phyloP scores from a whole-genome alignment of 2,797 vertebrate genomes.

The Sarcoramphus papa region DNA sequence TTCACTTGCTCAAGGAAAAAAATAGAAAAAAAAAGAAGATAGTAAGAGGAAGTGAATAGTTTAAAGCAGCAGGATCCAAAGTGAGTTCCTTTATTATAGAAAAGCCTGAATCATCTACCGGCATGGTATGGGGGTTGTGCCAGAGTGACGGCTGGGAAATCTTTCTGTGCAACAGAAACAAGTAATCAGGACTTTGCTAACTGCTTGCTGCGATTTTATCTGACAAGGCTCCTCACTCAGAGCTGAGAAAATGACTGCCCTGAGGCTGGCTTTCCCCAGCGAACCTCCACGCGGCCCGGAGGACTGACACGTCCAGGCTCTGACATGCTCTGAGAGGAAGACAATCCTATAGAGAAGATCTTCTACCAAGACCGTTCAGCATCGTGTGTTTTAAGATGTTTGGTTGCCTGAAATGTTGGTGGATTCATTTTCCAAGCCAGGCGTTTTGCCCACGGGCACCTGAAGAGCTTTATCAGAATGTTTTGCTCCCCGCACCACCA shows the following conservation, averaged over 20 bases:
- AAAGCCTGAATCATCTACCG: neutral
- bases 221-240: neutral
- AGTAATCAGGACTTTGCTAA: neutral
- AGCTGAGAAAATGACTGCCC: neutral
- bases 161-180: neutral
- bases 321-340: neutral
- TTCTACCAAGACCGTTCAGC: neutral
- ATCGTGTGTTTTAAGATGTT: neutral
- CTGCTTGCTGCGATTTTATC: neutral
- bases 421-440: neutral
- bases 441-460: accelerated
- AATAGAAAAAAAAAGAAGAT: neutral
- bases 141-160: neutral
- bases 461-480: neutral
- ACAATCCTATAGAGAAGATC: neutral
- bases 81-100: neutral
- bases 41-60: neutral
- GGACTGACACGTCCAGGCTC: neutral
- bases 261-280: neutral
- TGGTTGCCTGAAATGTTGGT: neutral
- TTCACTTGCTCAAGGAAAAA: neutral
- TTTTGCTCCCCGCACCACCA: neutral
- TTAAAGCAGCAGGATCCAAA: neutral
- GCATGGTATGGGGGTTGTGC: neutral
- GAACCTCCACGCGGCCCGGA: accelerated